These are phyloP conservation scores for Aleiodes testaceus DNA, from an alignment of 2,888 invertebrate genomes.

Conservation along the genomic window DNA sequence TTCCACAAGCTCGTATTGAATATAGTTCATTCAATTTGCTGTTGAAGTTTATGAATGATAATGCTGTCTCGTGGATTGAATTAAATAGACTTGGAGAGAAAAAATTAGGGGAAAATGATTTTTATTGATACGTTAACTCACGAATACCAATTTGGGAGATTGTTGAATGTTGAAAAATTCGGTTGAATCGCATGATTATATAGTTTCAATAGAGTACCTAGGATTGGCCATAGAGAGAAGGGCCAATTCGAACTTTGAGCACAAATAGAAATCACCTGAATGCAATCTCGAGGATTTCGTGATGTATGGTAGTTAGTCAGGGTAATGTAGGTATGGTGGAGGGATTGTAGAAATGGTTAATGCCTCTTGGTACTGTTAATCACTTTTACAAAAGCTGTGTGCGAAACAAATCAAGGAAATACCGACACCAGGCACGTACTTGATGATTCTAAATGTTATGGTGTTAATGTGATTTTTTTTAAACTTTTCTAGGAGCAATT, in stretches of 20 bases:
- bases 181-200: constrained; percentile 34
- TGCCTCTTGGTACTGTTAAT: constrained; percentile 60
- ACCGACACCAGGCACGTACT: constrained; percentile 49
- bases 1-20: neutral
- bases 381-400: constrained; percentile 58
- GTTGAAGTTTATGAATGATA: too few species aligned
- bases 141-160: neutral
- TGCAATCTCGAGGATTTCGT: constrained; percentile 66
- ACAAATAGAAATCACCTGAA: constrained; percentile 59
- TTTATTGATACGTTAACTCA: neutral
- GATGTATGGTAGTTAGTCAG: constrained; percentile 61
- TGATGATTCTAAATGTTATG: constrained; percentile 39
- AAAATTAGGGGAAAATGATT: neutral
- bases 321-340: constrained; percentile 11
- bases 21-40: too few species aligned
- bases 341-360: constrained; percentile 47
- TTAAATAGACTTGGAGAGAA: neutral
- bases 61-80: too few species aligned
- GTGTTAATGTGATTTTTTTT: constrained; percentile 42
- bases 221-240: constrained; percentile 55
- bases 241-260: constrained; percentile 66
- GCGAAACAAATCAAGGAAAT: constrained; percentile 58
- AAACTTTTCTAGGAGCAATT: constrained; percentile 76
- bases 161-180: constrained; percentile 4
- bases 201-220: constrained; percentile 54